A percentile compares a stretch with the other conserved stretches of the same genome.
Evolutionary conservation across 23 tunicate species (phyloP).

Genomic region (Phallusia fumigata): DNA sequence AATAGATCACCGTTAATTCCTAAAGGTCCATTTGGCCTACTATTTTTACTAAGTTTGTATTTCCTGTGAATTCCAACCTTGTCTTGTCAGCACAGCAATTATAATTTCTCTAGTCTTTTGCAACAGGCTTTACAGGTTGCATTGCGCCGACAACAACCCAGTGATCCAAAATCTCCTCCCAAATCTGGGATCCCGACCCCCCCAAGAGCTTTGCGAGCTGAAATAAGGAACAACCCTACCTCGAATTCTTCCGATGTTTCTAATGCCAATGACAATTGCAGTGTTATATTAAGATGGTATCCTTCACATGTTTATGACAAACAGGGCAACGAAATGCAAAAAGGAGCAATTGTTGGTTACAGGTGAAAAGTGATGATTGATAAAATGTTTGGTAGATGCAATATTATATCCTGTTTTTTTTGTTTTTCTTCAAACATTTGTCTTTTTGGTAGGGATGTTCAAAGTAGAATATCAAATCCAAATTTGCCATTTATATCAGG

Average conservation of each 20-base stretch:
- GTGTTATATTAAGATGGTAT: conserved; percentile 76
- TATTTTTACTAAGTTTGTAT: no score
- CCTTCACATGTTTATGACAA: conserved; percentile 68
- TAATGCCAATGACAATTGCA: conserved; percentile 27
- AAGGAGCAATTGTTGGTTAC: conserved; percentile 63
- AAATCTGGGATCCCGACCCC: conserved; percentile 66
- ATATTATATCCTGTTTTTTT: no score
- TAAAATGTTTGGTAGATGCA: no score
- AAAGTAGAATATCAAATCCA: no score
- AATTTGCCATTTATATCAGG: no score
- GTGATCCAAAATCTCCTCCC: conserved; percentile 43
- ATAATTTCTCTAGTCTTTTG: not conserved
- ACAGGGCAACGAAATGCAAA: conserved; percentile 62
- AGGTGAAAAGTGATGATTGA: conserved; percentile 13
- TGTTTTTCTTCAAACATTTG: no score
- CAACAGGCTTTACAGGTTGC: conserved; percentile 49
- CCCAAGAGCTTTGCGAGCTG: conserved; percentile 73
- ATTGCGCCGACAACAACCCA: conserved; percentile 51
- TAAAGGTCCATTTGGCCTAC: no score
- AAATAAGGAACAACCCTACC: conserved; percentile 28
- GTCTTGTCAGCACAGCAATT: no score
- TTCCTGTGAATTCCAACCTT: no score
- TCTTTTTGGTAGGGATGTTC: no score
- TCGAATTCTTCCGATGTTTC: not conserved
- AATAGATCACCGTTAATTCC: no score